Percentiles rank a stretch among this genome's conserved stretches.
These are phyloP conservation scores for Eonycteris spelaea DNA, from an alignment of 2,113 vertebrate genomes.

Conservation along the genomic window DNA sequence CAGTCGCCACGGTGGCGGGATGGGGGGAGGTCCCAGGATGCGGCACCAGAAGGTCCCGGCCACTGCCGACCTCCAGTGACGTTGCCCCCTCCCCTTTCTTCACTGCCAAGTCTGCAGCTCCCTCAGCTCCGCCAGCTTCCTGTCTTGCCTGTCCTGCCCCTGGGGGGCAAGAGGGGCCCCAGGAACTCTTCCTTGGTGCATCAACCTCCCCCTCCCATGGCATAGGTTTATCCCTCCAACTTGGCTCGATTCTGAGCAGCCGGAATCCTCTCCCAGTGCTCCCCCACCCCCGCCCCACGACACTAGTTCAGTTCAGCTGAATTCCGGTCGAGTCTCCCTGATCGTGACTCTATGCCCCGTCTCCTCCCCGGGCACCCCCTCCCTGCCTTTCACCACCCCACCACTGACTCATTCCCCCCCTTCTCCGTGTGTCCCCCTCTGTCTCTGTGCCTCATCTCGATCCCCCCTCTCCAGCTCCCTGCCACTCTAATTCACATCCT, in stretches of 20 bases:
- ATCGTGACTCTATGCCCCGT: rapidly evolving
- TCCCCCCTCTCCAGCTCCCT: not conserved
- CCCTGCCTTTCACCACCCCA: not conserved
- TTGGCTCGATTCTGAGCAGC: not conserved
- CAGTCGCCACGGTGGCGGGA: not conserved
- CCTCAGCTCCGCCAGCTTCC: not conserved
- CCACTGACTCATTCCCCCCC: not conserved
- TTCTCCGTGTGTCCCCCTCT: not conserved
- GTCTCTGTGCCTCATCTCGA: not conserved
- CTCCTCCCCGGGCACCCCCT: not conserved
- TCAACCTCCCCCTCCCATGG: not conserved
- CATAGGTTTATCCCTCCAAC: not conserved
- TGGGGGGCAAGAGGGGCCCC: not conserved
- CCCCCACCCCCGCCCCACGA: not conserved
- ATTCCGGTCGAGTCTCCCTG: not conserved
- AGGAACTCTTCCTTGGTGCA: not conserved
- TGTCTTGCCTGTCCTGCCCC: not conserved
- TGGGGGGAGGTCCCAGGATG: not conserved
- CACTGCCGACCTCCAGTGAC: too few species aligned
- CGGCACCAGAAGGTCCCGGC: not conserved
- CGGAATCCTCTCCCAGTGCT: not conserved
- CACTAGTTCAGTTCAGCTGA: not conserved
- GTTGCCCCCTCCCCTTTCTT: not conserved
- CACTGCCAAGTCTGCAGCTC: not conserved
- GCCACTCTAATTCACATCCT: not conserved